These are phyloP conservation scores for Oceanodroma tethys DNA, from an alignment of 2,113 vertebrate genomes.

Conservation along the genomic window DNA sequence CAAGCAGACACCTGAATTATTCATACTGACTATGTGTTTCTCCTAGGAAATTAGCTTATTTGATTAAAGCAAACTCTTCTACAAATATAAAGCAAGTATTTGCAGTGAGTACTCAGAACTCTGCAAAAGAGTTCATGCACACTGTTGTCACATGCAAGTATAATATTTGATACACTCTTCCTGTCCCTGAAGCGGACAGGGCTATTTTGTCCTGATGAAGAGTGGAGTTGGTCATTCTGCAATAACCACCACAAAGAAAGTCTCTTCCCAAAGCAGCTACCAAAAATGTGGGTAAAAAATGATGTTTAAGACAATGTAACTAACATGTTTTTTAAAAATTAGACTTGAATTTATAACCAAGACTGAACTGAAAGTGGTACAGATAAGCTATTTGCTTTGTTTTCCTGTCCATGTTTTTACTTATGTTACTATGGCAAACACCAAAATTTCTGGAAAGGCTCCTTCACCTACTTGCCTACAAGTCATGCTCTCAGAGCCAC, in stretches of 20 bases:
- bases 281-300: neutral
- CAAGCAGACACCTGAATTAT: neutral
- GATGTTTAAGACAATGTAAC: neutral
- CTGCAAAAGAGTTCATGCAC: neutral
- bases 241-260: neutral
- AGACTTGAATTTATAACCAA: slow-evolving; percentile 18
- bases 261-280: neutral
- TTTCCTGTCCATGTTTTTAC: neutral
- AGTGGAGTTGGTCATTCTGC: neutral
- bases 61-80: neutral
- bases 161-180: neutral
- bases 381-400: neutral
- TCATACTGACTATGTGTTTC: neutral
- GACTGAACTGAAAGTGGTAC: neutral
- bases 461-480: neutral
- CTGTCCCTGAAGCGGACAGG: neutral
- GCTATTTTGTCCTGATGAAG: neutral
- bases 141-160: fast-evolving
- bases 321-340: neutral
- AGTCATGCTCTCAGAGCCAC: neutral
- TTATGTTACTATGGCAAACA: neutral
- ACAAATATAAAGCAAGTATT: neutral
- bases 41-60: neutral
- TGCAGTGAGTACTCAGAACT: neutral
- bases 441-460: neutral